These are phyloP conservation scores for Pterocles burchelli DNA, from an alignment of 2,113 vertebrate species.

Conservation along the genomic window DNA sequence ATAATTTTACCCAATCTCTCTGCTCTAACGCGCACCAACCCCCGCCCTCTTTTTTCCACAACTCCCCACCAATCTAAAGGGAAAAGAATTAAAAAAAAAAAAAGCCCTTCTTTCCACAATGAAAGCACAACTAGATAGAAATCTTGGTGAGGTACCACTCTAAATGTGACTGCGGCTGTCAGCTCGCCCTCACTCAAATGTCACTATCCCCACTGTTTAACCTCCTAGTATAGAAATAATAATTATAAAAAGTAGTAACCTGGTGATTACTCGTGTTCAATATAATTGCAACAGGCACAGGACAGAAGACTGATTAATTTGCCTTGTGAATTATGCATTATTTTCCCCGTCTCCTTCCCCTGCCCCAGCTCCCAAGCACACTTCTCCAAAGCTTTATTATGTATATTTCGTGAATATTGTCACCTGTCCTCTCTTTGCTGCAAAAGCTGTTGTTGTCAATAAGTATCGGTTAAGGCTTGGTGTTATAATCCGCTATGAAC, in stretches of 20 bases:
- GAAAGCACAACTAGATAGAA: conserved; percentile 47
- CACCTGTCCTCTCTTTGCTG: conserved; percentile 47
- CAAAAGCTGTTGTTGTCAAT: conserved; percentile 38
- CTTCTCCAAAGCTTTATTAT: conserved; percentile 72
- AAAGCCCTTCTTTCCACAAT: conserved; percentile 33
- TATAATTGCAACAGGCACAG: conserved; percentile 73
- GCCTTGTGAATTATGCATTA: conserved; percentile 80
- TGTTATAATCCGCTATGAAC: conserved; percentile 21
- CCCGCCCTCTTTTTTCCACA: not conserved
- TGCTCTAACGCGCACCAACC: conserved; percentile 75
- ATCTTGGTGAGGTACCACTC: conserved; percentile 45
- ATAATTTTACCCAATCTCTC: conserved; percentile 83
- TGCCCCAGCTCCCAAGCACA: not conserved
- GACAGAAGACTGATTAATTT: conserved; percentile 76
- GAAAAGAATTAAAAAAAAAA: conserved; percentile 8
- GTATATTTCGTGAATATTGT: conserved; percentile 52
- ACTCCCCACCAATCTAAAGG: conserved; percentile 35
- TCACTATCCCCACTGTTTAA: not conserved
- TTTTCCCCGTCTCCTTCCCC: not conserved
- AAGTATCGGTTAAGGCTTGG: conserved; percentile 3
- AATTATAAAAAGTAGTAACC: not conserved
- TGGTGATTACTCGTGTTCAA: conserved; percentile 41
- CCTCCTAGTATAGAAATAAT: not conserved
- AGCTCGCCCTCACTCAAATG: not conserved
- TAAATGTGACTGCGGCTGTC: conserved; percentile 21